Evolutionary conservation across 2,888 invertebrate species (phyloP), one percentile per base, ranked within the genome.

Genomic region (Trichogramma evanescens): DNA sequence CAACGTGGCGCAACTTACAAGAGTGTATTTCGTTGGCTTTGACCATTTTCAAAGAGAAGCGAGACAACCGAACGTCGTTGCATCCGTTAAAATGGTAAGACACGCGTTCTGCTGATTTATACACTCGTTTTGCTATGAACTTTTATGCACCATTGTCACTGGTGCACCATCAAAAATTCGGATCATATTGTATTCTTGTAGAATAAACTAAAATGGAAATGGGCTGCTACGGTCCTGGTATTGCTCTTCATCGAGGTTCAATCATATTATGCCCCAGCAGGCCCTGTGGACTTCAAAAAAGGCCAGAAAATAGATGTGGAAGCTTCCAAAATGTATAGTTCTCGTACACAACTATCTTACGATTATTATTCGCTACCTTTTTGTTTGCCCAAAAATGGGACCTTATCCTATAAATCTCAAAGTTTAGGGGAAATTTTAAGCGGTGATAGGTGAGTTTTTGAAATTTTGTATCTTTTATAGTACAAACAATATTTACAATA

Each of bases 291-390:
- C 75, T 98, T 95, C 78, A 85, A 83, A 71, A 87, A 86, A 74
- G 91, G 90, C 38, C 89, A 93, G 74, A 84, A 83, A 73, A 95
- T 98, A 70, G 95, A 95, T 82, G 95, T 98, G 8, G 95, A 93
- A 82, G 98, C 96, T 65, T 95, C 98, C 45, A 98, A 99, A 82
- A 91, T 99, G 91, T 97, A 97, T 0, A 96, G 96, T 79, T 92
- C 91, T 66, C 91, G 90, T 69, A 97, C 97, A 26, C 96, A 98
- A 78, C 82, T 98, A 72, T 98, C 98, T 1, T 98, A 95, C 74
- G 95, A 95, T 79, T 99, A 97, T 82, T 98, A 98, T 80, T 93
- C 95, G 0, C 80, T 98, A 61, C 91, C 90, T 54, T 91, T 98
- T 74, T 98, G 98, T 79, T 83, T 87, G 73, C 97, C 98, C 5